A percentile compares a stretch with the other conserved stretches of the same genome.
Evolutionary conservation across 2,113 vertebrate genomes (phyloP).

Genomic region (Pachycephala philippinensis): DNA sequence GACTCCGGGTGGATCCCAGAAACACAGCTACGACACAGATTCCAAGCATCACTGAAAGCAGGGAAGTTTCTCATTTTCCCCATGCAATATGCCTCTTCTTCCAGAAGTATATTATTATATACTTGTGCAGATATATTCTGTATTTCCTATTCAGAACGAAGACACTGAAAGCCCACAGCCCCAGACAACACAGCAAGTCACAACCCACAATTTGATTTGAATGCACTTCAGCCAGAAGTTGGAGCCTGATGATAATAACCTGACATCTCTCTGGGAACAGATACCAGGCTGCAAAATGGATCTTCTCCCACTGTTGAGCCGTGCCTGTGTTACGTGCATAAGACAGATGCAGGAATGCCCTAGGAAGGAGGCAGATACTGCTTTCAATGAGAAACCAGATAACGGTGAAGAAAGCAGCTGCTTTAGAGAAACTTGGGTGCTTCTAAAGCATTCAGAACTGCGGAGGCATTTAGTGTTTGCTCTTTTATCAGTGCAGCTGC

Average conservation of each 20-base stretch:
- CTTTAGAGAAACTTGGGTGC: conserved; percentile 61
- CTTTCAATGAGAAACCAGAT: conserved; percentile 47
- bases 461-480: conserved; percentile 63
- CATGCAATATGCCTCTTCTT: background rate
- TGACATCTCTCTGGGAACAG: conserved; percentile 23
- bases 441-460: conserved; percentile 54
- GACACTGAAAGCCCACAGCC: conserved; percentile 9
- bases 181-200: background rate
- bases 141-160: conserved; percentile 25
- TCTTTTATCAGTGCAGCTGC: conserved; percentile 77
- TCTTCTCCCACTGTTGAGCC: conserved; percentile 29
- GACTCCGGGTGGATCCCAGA: background rate
- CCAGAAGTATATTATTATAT: background rate
- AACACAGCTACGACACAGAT: background rate
- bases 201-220: conserved; percentile 30
- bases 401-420: conserved; percentile 65
- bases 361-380: conserved; percentile 54
- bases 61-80: background rate
- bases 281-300: conserved; percentile 51
- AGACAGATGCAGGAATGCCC: conserved; percentile 66
- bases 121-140: conserved; percentile 11
- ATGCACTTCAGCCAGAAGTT: conserved; percentile 45
- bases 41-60: background rate
- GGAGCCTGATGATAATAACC: conserved; percentile 25
- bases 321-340: conserved; percentile 61